Conservation (phyloP, 1,140 invertebrate genomes). For the Thaumatotibia leucotreta region DNA sequence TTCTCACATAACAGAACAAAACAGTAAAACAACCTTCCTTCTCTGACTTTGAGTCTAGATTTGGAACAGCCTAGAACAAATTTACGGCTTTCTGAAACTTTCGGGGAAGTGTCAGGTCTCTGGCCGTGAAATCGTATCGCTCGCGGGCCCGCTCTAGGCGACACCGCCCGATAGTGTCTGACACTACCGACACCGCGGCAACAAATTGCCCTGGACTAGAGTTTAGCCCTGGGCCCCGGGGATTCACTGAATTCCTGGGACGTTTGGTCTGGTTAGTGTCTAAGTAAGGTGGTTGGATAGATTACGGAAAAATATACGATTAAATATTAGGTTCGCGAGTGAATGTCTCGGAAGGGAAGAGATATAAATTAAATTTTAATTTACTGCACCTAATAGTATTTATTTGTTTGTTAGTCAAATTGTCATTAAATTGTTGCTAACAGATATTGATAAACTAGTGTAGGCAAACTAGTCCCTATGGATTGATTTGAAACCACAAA, state of each 20-base stretch:
- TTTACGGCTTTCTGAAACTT: background rate
- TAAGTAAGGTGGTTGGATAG: background rate
- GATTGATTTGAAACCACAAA: too few species aligned
- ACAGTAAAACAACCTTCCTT: background rate
- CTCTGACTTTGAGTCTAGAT: background rate
- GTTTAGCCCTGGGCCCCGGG: background rate
- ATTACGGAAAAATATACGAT: background rate
- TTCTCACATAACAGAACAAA: background rate
- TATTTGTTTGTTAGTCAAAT: too few species aligned
- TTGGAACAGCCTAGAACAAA: background rate
- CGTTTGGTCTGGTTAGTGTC: constrained; percentile 5
- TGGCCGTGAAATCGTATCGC: constrained; percentile 10
- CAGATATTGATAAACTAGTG: too few species aligned
- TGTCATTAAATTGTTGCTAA: too few species aligned
- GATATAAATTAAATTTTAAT: too few species aligned
- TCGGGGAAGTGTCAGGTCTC: background rate
- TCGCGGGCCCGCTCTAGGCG: background rate
- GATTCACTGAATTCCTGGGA: background rate
- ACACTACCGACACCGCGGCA: constrained; percentile 8
- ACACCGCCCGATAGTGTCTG: constrained; percentile 5
- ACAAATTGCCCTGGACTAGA: constrained; percentile 10
- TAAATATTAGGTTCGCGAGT: too few species aligned
- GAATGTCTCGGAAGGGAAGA: too few species aligned
- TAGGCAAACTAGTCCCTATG: too few species aligned
- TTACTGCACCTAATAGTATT: too few species aligned